Base-by-base conservation (phyloP, 1,140 invertebrate genomes). In the Chironomus striatipennis region DNA sequence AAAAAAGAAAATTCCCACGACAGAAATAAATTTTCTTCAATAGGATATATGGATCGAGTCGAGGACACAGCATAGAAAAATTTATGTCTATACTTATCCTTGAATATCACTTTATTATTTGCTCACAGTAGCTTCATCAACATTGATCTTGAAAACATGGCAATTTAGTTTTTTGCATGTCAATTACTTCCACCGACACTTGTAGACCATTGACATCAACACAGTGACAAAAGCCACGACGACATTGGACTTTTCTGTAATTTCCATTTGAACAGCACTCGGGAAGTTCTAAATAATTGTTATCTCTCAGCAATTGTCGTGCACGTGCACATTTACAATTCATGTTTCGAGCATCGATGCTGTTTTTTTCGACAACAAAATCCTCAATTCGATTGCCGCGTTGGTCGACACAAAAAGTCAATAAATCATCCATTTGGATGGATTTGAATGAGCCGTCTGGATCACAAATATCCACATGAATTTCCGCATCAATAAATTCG, bases 301-400 rank as follows among this genome's bases (percentile, higher is more conserved):
- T 75, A 34, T 78, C 67, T 8, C 77, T 77, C 79, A 88, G 83
- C 2, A 87, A 73, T 43, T 79, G 76, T 8, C 79, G 78, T 9
- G 86, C 85, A 75, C 84, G 78, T 5, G 86, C 86, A 78, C 88
- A 89, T 79, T 88, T 86, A 78, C 87, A 89, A 79, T 88, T 79
- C 85, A 88, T 88, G 4, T 75, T 78, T 17, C 80, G 74, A 8
- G 80, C 81, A 43, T 83, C 79, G 0, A 76, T 74, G 0, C 80
- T 79, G 57, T 80, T 76, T 17, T 78, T 79, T 20, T 75, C 9
- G 0, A 82, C 81, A 76, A 77, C 78, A 77, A 83, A 87, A 73
- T 84, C 75, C 57, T 80, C 81, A 74, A 89, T 83, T 75, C 79
- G 77, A 10, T 78, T 78, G 7, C 84, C 84, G n/a, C 81, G 77